A percentile compares a stretch with the other conserved stretches of the same genome.
phyloP scores from a whole-genome alignment of 2,797 vertebrate species.

The Huso huso region DNA sequence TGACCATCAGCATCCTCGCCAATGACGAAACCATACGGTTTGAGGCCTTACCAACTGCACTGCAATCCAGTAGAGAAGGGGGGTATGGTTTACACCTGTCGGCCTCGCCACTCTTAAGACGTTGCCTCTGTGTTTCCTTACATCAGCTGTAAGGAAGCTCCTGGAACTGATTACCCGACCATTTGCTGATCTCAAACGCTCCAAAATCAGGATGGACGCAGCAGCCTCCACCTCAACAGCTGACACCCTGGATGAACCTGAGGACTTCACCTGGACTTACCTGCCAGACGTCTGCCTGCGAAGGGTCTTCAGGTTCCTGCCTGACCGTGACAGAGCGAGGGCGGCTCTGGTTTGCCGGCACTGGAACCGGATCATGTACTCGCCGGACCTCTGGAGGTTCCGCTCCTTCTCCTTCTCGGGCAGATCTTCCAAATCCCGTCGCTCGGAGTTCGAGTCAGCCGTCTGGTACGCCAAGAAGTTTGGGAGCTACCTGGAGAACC shows the following conservation, averaged over 20 bases:
- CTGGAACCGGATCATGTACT: constrained; percentile 51
- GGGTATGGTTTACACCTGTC: too few species aligned
- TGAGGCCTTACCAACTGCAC: too few species aligned
- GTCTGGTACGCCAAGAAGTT: constrained; percentile 48
- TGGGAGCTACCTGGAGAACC: constrained; percentile 48
- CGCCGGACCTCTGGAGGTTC: constrained; percentile 55
- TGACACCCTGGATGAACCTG: not conserved
- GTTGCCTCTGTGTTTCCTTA: too few species aligned
- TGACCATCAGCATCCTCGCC: too few species aligned
- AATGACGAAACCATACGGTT: too few species aligned
- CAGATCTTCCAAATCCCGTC: constrained; percentile 28
- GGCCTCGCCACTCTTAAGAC: too few species aligned
- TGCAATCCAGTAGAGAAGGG: too few species aligned
- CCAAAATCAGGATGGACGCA: too few species aligned
- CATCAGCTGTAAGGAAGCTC: too few species aligned
- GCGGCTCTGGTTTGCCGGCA: constrained; percentile 53
- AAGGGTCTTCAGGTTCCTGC: constrained; percentile 51
- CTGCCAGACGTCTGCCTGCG: constrained; percentile 53
- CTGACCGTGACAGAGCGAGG: constrained; percentile 43
- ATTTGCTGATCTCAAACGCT: too few species aligned
- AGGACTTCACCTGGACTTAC: constrained; percentile 44
- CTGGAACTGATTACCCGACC: too few species aligned
- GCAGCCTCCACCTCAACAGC: too few species aligned
- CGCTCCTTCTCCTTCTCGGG: constrained; percentile 51
- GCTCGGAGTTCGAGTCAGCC: constrained; percentile 32